phyloP scores from a whole-genome alignment of 2,797 vertebrate species.

The Gambelia wislizenii region DNA sequence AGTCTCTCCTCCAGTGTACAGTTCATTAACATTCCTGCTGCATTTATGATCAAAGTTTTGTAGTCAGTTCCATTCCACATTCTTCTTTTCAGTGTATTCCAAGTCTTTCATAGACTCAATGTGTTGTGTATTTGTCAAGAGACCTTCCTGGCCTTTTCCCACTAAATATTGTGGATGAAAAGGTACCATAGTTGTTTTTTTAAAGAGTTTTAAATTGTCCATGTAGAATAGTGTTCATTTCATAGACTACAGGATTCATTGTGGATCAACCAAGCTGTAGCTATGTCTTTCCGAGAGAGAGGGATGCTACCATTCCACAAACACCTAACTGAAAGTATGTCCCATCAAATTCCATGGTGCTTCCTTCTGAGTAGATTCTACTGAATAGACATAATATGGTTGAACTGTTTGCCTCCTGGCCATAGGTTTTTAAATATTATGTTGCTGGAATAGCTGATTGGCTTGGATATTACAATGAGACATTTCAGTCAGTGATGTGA shows the following conservation, averaged over 20 bases:
- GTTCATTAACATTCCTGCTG: conserved; percentile 74
- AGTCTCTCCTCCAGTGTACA: conserved; percentile 57
- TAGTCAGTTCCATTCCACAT: conserved; percentile 55
- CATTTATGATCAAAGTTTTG: conserved; percentile 73
- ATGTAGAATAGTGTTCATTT: conserved; percentile 34
- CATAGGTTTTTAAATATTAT: not conserved
- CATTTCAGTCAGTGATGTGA: not conserved
- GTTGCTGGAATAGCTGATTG: not conserved
- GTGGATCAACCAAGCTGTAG: not conserved
- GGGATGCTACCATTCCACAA: not conserved
- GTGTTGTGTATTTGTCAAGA: conserved; percentile 75
- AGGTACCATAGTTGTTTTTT: conserved; percentile 12
- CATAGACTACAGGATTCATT: not conserved
- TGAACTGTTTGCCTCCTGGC: not conserved
- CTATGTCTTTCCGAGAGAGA: not conserved
- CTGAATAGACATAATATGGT: no score
- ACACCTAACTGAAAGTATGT: not conserved
- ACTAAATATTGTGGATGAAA: conserved; percentile 69
- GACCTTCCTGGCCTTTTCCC: conserved; percentile 75
- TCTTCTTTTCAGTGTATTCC: conserved; percentile 77
- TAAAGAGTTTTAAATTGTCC: not conserved
- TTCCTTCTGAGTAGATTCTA: not conserved
- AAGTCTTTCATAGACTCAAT: conserved; percentile 67
- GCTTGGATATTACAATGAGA: not conserved
- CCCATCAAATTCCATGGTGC: not conserved